These are phyloP conservation scores for Neodiprion lecontei DNA, from an alignment of 1,140 invertebrate species.

Conservation along the genomic window DNA sequence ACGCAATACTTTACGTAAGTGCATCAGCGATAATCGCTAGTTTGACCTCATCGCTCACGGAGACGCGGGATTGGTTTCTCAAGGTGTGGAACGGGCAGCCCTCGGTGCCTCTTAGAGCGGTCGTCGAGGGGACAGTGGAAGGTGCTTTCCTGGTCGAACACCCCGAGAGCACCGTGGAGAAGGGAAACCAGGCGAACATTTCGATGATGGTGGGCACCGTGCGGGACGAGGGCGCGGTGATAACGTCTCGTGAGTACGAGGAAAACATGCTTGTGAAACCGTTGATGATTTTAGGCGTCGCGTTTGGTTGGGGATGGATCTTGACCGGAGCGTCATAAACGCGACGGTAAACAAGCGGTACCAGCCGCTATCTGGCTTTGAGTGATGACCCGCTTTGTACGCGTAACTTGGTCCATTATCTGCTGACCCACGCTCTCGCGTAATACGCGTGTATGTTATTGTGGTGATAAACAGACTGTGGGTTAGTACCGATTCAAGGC, in stretches of 20 bases:
- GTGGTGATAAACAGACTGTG: too few species aligned
- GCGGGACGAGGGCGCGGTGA: neutral
- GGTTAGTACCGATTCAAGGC: too few species aligned
- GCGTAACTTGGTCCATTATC: too few species aligned
- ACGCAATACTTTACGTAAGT: conserved; percentile 32
- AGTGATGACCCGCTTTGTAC: too few species aligned
- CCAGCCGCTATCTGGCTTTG: neutral
- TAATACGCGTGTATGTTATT: too few species aligned
- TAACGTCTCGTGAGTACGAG: conserved; percentile 1
- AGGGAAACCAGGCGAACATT: conserved; percentile 17
- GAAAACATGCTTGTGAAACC: neutral
- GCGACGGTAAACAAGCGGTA: neutral
- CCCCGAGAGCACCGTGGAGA: conserved; percentile 32
- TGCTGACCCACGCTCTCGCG: too few species aligned
- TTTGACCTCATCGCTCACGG: too few species aligned
- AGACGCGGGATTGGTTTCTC: neutral
- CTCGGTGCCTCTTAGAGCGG: neutral
- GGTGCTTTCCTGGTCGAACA: conserved; percentile 21
- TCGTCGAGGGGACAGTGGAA: neutral
- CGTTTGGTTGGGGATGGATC: neutral
- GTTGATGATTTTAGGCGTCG: neutral
- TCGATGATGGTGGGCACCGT: conserved; percentile 4
- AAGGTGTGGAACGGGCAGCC: neutral
- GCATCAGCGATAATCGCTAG: neutral
- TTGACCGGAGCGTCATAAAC: neutral